Evolutionary conservation across 2,797 vertebrate genomes (phyloP).

Genomic region (Scleropages formosus): DNA sequence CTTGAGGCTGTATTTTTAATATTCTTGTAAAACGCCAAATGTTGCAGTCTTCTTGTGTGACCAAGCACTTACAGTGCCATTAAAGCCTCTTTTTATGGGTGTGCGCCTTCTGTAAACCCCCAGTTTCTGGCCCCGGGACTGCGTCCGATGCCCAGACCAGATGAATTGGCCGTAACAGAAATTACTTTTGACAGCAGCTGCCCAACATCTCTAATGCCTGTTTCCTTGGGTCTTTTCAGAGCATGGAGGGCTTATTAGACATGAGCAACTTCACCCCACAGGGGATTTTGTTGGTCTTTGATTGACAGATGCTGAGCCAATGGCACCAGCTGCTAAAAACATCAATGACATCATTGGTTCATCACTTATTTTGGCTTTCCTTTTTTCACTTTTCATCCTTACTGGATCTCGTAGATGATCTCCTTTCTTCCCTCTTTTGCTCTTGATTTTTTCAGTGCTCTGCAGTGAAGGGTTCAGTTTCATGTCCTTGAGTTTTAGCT

Average conservation of each 20-base stretch:
- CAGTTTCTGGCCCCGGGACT: slow-evolving; percentile 40
- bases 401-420: too few species aligned
- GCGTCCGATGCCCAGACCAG: slow-evolving; percentile 57
- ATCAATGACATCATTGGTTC: slow-evolving; percentile 33
- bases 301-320: slow-evolving; percentile 54
- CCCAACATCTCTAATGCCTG: slow-evolving; percentile 37
- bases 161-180: slow-evolving; percentile 59
- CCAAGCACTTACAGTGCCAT: too few species aligned
- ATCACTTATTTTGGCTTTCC: neutral
- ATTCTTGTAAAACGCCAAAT: too few species aligned
- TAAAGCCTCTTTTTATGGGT: slow-evolving; percentile 24
- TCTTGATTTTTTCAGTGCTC: too few species aligned
- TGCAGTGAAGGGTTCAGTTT: too few species aligned
- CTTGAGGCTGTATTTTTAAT: too few species aligned
- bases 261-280: neutral
- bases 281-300: slow-evolving; percentile 36
- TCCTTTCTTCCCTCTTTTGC: too few species aligned
- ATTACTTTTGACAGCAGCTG: slow-evolving; percentile 69
- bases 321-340: too few species aligned
- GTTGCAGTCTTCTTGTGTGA: too few species aligned
- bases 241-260: slow-evolving; percentile 11
- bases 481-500: too few species aligned
- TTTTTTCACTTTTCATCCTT: neutral
- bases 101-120: slow-evolving; percentile 16
- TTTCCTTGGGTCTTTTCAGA: slow-evolving; percentile 7